Conservation (phyloP, 2,113 vertebrate species). For the Coptodon bakossiorum region DNA sequence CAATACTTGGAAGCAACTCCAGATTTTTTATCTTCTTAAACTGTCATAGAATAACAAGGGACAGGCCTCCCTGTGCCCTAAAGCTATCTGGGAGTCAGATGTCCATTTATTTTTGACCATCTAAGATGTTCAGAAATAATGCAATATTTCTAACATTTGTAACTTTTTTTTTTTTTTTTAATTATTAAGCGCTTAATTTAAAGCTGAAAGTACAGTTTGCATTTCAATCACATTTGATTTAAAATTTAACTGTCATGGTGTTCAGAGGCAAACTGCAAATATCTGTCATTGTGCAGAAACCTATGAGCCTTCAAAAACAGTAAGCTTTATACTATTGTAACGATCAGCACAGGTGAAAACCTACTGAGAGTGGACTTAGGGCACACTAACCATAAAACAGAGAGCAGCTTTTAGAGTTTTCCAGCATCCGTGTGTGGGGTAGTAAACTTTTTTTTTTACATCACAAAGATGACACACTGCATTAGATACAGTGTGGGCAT, state of each 20-base stretch:
- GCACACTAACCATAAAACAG: neutral
- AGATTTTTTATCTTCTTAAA: neutral
- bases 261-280: neutral
- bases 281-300: neutral
- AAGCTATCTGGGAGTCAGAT: neutral
- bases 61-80: neutral
- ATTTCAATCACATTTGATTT: neutral
- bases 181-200: neutral
- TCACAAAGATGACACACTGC: neutral
- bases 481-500: neutral
- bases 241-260: neutral
- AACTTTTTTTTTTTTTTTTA: neutral
- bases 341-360: neutral
- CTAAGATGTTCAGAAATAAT: neutral
- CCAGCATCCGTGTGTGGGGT: neutral
- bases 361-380: neutral
- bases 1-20: neutral
- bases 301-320: neutral
- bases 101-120: neutral
- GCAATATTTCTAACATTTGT: neutral
- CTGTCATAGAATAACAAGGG: neutral
- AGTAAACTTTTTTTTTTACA: rapidly evolving
- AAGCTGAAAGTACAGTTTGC: neutral
- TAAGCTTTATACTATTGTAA: neutral
- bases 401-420: neutral